Conservation (phyloP, 2,113 vertebrate genomes). For the Dasyurus viverrinus region DNA sequence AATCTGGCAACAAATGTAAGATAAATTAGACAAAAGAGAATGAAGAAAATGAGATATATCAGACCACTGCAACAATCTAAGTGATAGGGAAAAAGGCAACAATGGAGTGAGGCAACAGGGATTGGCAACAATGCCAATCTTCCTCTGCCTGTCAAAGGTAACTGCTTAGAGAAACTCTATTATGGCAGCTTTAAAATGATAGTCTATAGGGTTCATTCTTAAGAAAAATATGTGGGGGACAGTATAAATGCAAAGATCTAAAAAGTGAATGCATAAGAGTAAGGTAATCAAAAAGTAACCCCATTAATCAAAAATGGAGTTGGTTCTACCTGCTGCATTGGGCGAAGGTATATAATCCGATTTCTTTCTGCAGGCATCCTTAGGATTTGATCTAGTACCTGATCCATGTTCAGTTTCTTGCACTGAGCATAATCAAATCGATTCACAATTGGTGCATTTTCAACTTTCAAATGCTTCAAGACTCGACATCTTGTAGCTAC, state of each 20-base stretch:
- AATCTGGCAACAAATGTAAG: not conserved
- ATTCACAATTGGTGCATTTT: conserved; percentile 96
- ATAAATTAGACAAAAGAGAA: not conserved
- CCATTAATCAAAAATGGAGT: not conserved
- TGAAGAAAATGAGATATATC: not conserved
- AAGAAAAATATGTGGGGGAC: not conserved
- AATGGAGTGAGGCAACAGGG: no score
- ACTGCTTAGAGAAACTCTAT: not conserved
- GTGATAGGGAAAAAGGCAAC: not conserved
- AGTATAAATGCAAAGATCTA: not conserved
- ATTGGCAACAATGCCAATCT: not conserved
- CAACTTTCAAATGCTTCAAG: conserved; percentile 94
- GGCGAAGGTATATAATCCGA: conserved; percentile 97
- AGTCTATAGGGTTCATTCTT: not conserved
- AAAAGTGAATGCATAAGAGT: not conserved
- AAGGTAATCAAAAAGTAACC: not conserved
- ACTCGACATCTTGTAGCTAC: conserved; percentile 97
- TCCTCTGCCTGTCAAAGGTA: not conserved
- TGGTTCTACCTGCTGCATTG: conserved; percentile 94
- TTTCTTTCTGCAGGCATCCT: conserved; percentile 97
- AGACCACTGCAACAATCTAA: not conserved
- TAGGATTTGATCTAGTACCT: conserved; percentile 97
- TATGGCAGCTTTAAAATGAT: not conserved
- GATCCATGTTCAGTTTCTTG: conserved; percentile 98
- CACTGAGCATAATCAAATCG: conserved; percentile 98